phyloP scores from a whole-genome alignment of 1,140 invertebrate genomes.

The Panagrolaimus sp. region DNA sequence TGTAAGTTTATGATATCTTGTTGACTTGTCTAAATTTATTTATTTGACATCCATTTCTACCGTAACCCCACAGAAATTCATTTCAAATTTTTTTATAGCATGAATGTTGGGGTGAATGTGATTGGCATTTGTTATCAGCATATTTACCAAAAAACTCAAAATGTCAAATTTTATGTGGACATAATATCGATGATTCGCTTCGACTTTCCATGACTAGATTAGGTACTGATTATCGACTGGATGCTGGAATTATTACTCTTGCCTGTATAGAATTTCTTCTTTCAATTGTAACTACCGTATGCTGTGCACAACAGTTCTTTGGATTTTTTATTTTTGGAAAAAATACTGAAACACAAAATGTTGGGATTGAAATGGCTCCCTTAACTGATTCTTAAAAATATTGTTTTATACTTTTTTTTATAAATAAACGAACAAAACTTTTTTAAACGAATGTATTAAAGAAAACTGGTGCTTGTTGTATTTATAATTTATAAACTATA shows the following conservation, averaged over 20 bases:
- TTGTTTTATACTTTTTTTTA: too few relatives aligned
- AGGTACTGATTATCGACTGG: slow-evolving; percentile 47
- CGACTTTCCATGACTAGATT: slow-evolving; percentile 40
- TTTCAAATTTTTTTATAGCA: slow-evolving; percentile 35
- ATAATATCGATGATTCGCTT: slow-evolving; percentile 38
- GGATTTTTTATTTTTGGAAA: slow-evolving; percentile 6
- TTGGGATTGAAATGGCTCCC: too few relatives aligned
- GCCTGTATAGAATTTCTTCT: slow-evolving; percentile 39
- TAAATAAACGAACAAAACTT: too few relatives aligned
- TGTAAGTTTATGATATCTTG: slow-evolving; percentile 16
- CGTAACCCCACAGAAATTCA: neutral
- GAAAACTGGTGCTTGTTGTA: too few relatives aligned
- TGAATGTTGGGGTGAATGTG: slow-evolving; percentile 47
- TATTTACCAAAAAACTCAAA: slow-evolving; percentile 39
- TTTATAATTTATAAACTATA: too few relatives aligned
- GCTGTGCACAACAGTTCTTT: slow-evolving; percentile 30
- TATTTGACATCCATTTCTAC: too few relatives aligned
- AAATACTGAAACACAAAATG: too few relatives aligned
- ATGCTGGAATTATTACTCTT: slow-evolving; percentile 40
- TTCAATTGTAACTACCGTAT: slow-evolving; percentile 33
- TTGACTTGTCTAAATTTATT: too few relatives aligned
- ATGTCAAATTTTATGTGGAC: slow-evolving; percentile 47
- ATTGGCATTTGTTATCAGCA: slow-evolving; percentile 45
- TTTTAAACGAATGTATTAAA: too few relatives aligned
- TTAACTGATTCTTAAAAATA: too few relatives aligned